phyloP scores from a whole-genome alignment of 2,888 invertebrate species.

The Microplitis manilae region DNA sequence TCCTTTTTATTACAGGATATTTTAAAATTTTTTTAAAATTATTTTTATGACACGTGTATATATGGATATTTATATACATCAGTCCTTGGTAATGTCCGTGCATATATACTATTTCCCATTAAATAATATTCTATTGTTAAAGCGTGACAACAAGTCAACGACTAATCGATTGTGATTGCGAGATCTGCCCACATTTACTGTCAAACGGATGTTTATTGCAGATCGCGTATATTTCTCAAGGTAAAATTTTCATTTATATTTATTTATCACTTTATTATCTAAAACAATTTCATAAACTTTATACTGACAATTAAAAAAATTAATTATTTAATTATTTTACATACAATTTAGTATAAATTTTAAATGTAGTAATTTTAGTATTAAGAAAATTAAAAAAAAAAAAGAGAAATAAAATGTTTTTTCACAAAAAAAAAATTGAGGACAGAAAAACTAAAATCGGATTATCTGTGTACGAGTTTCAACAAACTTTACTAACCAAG shows the following conservation, averaged over 20 bases:
- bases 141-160: slow-evolving; percentile 31
- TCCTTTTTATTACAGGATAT: not conserved
- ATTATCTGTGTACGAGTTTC: not conserved
- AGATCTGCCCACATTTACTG: slow-evolving; percentile 32
- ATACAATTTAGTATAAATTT: no score
- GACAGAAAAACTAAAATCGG: not conserved
- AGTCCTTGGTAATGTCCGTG: slow-evolving; percentile 38
- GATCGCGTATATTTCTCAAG: slow-evolving; percentile 22
- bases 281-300: not conserved
- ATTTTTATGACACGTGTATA: not conserved
- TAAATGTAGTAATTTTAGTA: not conserved
- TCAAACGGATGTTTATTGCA: slow-evolving; percentile 13
- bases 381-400: not conserved
- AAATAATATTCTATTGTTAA: slow-evolving; percentile 38
- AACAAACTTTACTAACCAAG: not conserved
- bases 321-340: no score
- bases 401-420: not conserved
- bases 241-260: not conserved
- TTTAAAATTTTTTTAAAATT: slow-evolving; percentile 10
- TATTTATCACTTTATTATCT: not conserved
- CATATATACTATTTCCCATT: slow-evolving; percentile 38
- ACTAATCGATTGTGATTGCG: slow-evolving; percentile 46
- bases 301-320: not conserved
- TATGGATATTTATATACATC: not conserved
- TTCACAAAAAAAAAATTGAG: not conserved